A percentile compares a stretch with the other conserved stretches of the same genome.
Conservation (phyloP, 92 coral and sea anemone genomes). For the Umimayanthus kanabou region DNA sequence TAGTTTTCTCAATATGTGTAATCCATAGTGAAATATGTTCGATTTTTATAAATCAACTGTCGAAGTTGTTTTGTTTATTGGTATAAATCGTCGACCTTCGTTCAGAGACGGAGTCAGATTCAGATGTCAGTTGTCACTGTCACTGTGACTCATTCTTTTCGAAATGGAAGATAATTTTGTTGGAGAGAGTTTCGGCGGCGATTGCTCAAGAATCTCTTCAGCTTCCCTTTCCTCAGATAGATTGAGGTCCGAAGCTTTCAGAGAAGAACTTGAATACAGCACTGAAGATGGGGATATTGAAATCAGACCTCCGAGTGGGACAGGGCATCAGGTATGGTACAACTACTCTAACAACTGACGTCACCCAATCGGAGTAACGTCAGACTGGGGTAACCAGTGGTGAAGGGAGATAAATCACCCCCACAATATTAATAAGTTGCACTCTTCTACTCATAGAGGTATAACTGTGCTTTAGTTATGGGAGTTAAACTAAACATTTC, state of each 20-base stretch:
- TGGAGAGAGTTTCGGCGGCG: constrained; percentile 32
- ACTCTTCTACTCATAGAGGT: too few relatives aligned
- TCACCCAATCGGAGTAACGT: too few relatives aligned
- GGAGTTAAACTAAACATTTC: too few relatives aligned
- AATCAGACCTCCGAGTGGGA: constrained; percentile 84
- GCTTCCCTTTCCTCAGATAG: constrained; percentile 44
- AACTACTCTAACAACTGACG: too few relatives aligned
- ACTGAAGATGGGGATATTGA: constrained; percentile 50
- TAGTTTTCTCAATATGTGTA: neutral
- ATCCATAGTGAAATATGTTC: neutral
- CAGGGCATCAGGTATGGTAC: constrained; percentile 70
- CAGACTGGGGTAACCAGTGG: too few relatives aligned
- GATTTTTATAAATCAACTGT: neutral
- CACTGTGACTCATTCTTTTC: neutral
- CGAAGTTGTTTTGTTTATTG: neutral
- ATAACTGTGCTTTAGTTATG: too few relatives aligned
- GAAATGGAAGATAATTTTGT: neutral
- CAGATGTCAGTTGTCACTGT: too few relatives aligned
- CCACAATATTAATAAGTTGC: too few relatives aligned
- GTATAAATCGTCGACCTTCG: neutral
- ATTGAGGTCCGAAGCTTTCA: constrained; percentile 47
- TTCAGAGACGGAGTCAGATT: too few relatives aligned
- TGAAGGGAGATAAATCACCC: too few relatives aligned
- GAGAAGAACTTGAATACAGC: constrained; percentile 47
- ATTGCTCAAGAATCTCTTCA: constrained; percentile 28